These are phyloP conservation scores for Nemotelus nigrinus DNA, from an alignment of 2,888 invertebrate genomes.

Conservation along the genomic window DNA sequence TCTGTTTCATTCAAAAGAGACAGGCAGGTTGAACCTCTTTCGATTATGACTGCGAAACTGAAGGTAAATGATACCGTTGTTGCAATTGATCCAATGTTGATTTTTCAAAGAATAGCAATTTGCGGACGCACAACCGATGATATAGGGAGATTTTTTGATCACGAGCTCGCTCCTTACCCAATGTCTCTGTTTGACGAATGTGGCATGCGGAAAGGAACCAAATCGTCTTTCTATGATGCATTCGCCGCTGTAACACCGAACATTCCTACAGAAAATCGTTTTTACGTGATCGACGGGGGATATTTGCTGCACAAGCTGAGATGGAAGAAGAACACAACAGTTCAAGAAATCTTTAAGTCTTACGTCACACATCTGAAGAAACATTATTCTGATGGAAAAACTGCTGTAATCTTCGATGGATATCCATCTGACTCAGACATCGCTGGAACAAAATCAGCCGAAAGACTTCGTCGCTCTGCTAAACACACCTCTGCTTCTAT, in stretches of 20 bases:
- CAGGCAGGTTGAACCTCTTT: too few relatives aligned
- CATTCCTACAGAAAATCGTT: neutral
- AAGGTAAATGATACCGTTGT: constrained; percentile 32
- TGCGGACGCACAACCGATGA: constrained; percentile 15
- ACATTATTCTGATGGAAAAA: constrained; percentile 9
- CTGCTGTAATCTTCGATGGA: constrained; percentile 33
- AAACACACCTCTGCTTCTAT: constrained; percentile 26
- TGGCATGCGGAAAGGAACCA: constrained; percentile 38
- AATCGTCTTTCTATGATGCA: constrained; percentile 21
- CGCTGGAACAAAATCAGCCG: constrained; percentile 19
- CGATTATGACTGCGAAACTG: constrained; percentile 27
- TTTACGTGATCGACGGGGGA: constrained; percentile 20
- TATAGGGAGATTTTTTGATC: constrained; percentile 8
- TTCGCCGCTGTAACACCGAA: constrained; percentile 13
- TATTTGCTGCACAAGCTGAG: constrained; percentile 27
- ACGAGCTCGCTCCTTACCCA: constrained; percentile 36
- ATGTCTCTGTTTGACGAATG: constrained; percentile 33
- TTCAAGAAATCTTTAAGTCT: neutral
- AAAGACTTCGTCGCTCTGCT: constrained; percentile 27
- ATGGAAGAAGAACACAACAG: constrained; percentile 12
- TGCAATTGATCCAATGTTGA: constrained; percentile 38
- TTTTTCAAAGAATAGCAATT: constrained; percentile 40
- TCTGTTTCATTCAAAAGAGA: neutral
- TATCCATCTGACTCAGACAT: neutral
- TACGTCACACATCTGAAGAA: constrained; percentile 13